These are phyloP conservation scores for Parazoanthus darwini DNA, from an alignment of 92 coral and sea anemone genomes.

Conservation along the genomic window DNA sequence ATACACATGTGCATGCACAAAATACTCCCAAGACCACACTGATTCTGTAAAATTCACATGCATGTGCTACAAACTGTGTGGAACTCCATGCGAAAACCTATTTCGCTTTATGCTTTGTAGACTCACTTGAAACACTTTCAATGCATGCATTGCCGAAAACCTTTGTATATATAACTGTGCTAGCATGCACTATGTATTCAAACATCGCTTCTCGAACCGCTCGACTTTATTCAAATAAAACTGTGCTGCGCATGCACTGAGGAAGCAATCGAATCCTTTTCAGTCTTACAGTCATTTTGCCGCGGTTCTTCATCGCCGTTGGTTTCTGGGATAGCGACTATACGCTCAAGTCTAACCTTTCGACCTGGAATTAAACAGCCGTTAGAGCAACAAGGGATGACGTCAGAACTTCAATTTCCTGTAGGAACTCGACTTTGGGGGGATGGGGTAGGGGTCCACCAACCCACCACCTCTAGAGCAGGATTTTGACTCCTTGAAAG, in stretches of 20 bases:
- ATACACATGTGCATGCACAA: no score
- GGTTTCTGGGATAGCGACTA: neutral
- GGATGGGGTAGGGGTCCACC: no score
- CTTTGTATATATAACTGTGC: neutral
- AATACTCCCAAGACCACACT: no score
- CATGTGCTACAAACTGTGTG: no score
- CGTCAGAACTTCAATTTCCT: no score
- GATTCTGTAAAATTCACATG: no score
- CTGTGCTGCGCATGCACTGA: neutral
- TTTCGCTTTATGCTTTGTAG: no score
- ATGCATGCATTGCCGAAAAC: neutral
- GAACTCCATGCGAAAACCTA: no score
- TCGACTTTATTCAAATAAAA: neutral
- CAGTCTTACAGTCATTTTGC: slow-evolving; percentile 35
- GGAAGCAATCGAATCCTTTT: neutral
- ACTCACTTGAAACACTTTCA: no score
- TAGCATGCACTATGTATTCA: neutral
- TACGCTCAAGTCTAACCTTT: slow-evolving; percentile 18
- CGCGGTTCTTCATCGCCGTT: neutral
- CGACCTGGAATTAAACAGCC: slow-evolving; percentile 11
- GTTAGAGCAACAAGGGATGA: neutral
- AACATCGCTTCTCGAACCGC: neutral
- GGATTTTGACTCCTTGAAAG: no score
- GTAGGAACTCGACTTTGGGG: no score
- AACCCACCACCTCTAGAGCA: no score